These are phyloP conservation scores for Brachyhypopomus occidentalis DNA, from an alignment of 2,113 vertebrate genomes.

Conservation along the genomic window DNA sequence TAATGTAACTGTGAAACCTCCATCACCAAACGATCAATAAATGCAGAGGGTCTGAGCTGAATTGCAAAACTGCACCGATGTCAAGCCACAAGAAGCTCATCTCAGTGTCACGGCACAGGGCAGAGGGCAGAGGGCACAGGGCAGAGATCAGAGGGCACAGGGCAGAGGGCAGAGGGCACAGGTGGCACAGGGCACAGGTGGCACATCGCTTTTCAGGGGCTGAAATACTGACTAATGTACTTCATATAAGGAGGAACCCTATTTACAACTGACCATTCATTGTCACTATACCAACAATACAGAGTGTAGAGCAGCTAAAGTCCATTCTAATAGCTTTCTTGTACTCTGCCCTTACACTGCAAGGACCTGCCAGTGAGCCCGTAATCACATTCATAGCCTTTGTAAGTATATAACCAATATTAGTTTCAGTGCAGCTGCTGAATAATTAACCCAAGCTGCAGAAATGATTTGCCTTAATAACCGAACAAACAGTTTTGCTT, in stretches of 20 bases:
- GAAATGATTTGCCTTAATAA: too few relatives aligned
- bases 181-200: too few relatives aligned
- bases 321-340: background rate
- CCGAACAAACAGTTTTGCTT: too few relatives aligned
- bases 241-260: constrained; percentile 6
- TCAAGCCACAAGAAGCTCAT: background rate
- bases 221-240: constrained; percentile 39
- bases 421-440: too few relatives aligned
- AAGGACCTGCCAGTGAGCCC: too few relatives aligned
- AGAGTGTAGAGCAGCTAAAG: background rate
- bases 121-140: too few relatives aligned
- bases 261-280: background rate
- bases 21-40: constrained; percentile 8
- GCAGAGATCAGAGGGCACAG: too few relatives aligned
- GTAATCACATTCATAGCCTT: too few relatives aligned
- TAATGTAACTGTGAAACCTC: background rate
- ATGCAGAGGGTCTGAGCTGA: background rate
- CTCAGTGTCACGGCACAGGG: constrained; percentile 29
- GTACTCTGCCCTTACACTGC: too few relatives aligned
- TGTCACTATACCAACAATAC: constrained; percentile 7
- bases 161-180: too few relatives aligned
- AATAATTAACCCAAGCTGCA: too few relatives aligned
- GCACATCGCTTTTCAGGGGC: constrained; percentile 9
- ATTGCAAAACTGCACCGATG: constrained; percentile 6
- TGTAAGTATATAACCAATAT: too few relatives aligned